Evolutionary conservation across 2,888 invertebrate species (phyloP).

Genomic region (Elegia similella): DNA sequence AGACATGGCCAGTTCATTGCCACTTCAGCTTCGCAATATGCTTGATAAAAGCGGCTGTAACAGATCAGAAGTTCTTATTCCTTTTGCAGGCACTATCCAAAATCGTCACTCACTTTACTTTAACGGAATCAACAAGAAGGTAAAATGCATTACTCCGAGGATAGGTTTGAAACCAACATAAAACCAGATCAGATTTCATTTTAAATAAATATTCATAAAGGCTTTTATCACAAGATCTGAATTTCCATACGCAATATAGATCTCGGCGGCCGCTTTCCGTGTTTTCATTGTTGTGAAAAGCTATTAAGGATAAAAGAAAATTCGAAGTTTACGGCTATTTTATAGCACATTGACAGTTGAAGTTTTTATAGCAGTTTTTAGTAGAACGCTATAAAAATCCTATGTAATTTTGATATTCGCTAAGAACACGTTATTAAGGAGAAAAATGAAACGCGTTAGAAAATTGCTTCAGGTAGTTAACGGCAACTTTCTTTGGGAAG

Average conservation of each 20-base stretch:
- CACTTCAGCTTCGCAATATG: too few relatives aligned
- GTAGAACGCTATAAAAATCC: slow-evolving; percentile 45
- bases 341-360: slow-evolving; percentile 54
- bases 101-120: neutral
- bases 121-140: neutral
- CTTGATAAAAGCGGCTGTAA: too few relatives aligned
- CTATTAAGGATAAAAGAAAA: slow-evolving; percentile 49
- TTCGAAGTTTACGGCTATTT: slow-evolving; percentile 54
- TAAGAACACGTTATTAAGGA: slow-evolving; percentile 29
- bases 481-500: neutral
- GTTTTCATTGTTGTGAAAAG: slow-evolving; percentile 45
- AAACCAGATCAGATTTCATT: slow-evolving; percentile 5
- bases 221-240: slow-evolving; percentile 24
- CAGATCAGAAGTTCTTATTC: too few relatives aligned
- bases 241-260: slow-evolving; percentile 33
- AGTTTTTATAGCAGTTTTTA: slow-evolving; percentile 59
- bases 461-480: neutral
- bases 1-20: too few relatives aligned
- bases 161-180: neutral
- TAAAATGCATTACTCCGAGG: neutral
- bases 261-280: slow-evolving; percentile 28
- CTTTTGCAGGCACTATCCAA: too few relatives aligned
- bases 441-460: slow-evolving; percentile 4
- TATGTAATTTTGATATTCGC: slow-evolving; percentile 44
- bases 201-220: slow-evolving; percentile 15